Evolutionary conservation across 2,888 invertebrate species (phyloP), one percentile per base, ranked within the genome.

Genomic region (Drosophila aldrichi): DNA sequence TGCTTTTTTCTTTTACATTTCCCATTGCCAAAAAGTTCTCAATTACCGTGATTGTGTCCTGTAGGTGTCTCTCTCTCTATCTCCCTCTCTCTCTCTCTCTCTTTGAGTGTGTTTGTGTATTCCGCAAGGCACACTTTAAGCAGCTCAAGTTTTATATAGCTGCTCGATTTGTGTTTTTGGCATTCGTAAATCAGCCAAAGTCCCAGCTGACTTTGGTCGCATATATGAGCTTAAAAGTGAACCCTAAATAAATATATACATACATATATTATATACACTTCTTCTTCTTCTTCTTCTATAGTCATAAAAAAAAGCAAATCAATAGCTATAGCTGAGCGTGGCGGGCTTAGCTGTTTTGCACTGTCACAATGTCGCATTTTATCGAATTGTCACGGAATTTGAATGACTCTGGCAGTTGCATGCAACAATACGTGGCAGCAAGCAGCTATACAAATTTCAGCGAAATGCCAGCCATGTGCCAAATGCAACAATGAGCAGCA

Each of bases 31-130:
- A 79, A 79, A 81, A 79, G 66, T 79, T 79, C 70, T 70, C 81
- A 81, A 81, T 81, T 81, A 81, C 81, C 77, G 74, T 81, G 81
- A 81, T 81, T 81, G 81, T 81, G 66, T 76, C 64, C 57, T 71
- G 56, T 43, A 55, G 43, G 64, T 70, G 69, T 52, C 41, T 52
- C n/a, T 51, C 20, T 52, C 25, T 25, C 25, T 7, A 22, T 48
- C 32, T 32, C 32, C 10, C 32, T 56, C 16, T 40, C 25, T 44
- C 60, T 57, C 55, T n/a, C 48, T 38, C 36, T 40, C 32, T 32
- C 32, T 32, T 10, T 32, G 36, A 6, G 22, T 44, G 44, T 29
- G 48, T 32, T 18, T n/a, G 58, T 49, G 71, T 54, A 78, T 70
- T 81, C 80, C 81, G 55, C 65, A 32, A 63, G 81, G 81, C 61